Conservation (phyloP, 2,113 vertebrate genomes). For the Tautogolabrus adspersus region DNA sequence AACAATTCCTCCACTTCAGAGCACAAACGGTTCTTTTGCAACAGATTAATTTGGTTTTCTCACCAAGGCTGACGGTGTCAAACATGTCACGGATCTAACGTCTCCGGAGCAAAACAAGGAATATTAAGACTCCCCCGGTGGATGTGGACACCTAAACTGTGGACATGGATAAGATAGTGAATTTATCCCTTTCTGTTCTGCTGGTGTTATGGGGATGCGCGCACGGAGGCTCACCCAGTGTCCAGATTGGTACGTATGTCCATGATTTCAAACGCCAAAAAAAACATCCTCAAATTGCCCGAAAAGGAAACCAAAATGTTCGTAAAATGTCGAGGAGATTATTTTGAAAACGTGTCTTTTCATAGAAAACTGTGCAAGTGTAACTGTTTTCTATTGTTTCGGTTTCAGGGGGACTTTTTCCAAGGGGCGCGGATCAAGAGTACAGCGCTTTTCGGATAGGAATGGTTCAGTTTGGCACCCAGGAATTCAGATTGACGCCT, state of each 20-base stretch:
- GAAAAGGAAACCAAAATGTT: neutral
- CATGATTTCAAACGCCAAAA: neutral
- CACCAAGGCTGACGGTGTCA: constrained; percentile 38
- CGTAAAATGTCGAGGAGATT: neutral
- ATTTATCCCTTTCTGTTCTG: constrained; percentile 89
- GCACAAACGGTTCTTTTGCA: constrained; percentile 47
- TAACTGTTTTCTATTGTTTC: constrained; percentile 16
- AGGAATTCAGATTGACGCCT: constrained; percentile 95
- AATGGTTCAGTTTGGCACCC: constrained; percentile 95
- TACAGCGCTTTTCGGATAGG: constrained; percentile 99
- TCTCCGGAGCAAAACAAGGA: constrained; percentile 74
- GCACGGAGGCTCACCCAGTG: constrained; percentile 91
- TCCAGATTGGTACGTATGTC: constrained; percentile 93
- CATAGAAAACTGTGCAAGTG: neutral
- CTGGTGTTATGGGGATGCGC: constrained; percentile 92
- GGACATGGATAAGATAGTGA: constrained; percentile 96
- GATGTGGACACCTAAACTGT: constrained; percentile 87
- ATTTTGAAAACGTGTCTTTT: neutral
- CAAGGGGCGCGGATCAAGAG: constrained; percentile 97
- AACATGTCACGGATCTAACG: constrained; percentile 89
- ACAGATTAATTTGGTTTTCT: constrained; percentile 25
- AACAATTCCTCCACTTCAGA: constrained; percentile 78
- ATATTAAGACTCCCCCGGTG: constrained; percentile 76
- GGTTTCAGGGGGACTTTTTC: constrained; percentile 94
- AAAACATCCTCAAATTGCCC: neutral